These are phyloP conservation scores for Argyrosomus japonicus DNA, from an alignment of 2,113 vertebrate species.

Conservation along the genomic window DNA sequence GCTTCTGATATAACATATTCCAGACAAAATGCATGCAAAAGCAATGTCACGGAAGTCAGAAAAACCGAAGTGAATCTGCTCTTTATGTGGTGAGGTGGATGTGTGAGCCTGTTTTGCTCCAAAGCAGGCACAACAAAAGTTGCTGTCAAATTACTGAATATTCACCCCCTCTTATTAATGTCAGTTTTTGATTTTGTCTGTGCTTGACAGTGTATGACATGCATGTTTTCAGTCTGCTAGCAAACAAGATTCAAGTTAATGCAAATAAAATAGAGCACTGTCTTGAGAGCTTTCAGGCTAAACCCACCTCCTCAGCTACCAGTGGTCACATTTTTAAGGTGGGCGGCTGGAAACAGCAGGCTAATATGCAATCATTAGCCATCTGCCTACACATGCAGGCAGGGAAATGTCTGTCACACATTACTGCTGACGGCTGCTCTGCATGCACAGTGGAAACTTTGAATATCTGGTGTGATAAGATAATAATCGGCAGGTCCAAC, in stretches of 20 bases:
- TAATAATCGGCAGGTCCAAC: neutral
- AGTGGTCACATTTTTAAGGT: conserved; percentile 18
- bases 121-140: neutral
- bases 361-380: conserved; percentile 23
- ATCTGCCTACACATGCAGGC: conserved; percentile 21
- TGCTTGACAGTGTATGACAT: neutral
- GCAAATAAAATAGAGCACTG: neutral
- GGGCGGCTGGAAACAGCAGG: conserved; percentile 39
- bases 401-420: conserved; percentile 28
- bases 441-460: conserved; percentile 26
- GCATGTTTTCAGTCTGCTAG: neutral
- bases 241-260: neutral
- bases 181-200: neutral
- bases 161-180: neutral
- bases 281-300: conserved; percentile 4
- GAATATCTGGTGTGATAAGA: conserved; percentile 18
- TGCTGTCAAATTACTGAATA: neutral
- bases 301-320: conserved; percentile 30
- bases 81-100: neutral
- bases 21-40: neutral
- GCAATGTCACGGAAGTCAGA: neutral
- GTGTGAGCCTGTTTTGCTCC: neutral
- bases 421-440: conserved; percentile 17
- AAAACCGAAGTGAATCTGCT: neutral
- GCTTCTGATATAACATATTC: neutral